Evolutionary conservation across 2,113 vertebrate species (phyloP).

Genomic region (Benitochromis conjunctus): DNA sequence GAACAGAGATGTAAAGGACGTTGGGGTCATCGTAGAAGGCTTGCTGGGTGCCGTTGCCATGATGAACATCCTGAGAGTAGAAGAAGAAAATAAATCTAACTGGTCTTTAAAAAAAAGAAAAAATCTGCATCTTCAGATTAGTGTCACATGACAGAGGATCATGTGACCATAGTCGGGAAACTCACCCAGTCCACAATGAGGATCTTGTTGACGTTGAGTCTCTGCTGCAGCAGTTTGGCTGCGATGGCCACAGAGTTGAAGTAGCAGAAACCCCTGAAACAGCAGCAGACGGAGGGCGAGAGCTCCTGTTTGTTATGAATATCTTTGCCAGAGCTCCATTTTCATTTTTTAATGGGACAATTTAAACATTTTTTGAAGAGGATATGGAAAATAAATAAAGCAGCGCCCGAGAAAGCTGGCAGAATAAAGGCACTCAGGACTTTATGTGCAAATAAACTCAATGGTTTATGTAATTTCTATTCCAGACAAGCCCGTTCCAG

Average conservation of each 20-base stretch:
- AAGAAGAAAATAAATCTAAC: background rate
- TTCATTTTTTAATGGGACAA: background rate
- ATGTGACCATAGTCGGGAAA: background rate
- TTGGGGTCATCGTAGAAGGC: conserved; percentile 90
- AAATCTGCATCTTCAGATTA: background rate
- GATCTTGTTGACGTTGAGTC: conserved; percentile 84
- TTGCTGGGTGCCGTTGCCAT: conserved; percentile 85
- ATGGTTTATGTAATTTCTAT: conserved; percentile 1
- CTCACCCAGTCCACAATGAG: conserved; percentile 97
- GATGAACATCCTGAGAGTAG: conserved; percentile 72
- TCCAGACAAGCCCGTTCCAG: background rate
- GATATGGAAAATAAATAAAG: conserved; percentile 15
- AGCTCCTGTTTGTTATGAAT: background rate
- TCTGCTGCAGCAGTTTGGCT: conserved; percentile 80
- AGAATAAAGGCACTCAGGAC: background rate
- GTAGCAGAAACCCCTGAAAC: conserved; percentile 92
- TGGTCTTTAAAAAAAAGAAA: background rate
- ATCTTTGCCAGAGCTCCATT: background rate
- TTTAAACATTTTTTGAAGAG: background rate
- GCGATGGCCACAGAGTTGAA: conserved; percentile 96
- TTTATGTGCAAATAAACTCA: conserved; percentile 32
- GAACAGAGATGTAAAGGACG: conserved; percentile 90
- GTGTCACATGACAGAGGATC: background rate
- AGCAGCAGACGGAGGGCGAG: background rate
- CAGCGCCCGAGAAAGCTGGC: background rate